phyloP scores from a whole-genome alignment of 1,140 invertebrate genomes.

The Ceratina japonica region DNA sequence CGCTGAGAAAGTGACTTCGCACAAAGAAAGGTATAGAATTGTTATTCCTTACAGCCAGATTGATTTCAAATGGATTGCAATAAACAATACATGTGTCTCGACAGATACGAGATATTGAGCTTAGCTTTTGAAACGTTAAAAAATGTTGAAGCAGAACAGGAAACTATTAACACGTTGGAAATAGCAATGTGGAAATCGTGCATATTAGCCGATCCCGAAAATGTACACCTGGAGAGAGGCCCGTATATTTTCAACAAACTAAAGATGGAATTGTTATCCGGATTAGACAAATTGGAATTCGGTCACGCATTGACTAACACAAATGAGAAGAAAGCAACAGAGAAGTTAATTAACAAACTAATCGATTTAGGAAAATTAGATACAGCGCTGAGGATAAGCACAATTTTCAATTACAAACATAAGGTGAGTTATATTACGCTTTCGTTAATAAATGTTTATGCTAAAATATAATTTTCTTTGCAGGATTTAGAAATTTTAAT shows the following conservation, averaged over 20 bases:
- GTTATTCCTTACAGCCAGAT: neutral
- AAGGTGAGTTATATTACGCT: conserved; percentile 56
- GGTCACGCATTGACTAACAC: conserved; percentile 62
- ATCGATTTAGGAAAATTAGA: conserved; percentile 69
- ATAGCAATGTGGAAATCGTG: conserved; percentile 77
- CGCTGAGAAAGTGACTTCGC: conserved; percentile 75
- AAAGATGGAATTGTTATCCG: conserved; percentile 72
- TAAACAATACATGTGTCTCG: conserved; percentile 19
- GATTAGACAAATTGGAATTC: conserved; percentile 63
- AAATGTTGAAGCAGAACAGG: conserved; percentile 64
- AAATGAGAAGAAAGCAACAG: conserved; percentile 62
- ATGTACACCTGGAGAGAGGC: conserved; percentile 65
- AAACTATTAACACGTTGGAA: conserved; percentile 69
- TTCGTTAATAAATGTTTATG: neutral
- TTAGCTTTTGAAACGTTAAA: conserved; percentile 70
- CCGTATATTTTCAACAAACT: conserved; percentile 66
- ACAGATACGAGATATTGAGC: conserved; percentile 72
- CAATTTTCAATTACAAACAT: conserved; percentile 73
- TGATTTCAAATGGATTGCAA: neutral
- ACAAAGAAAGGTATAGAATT: conserved; percentile 67
- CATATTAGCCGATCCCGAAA: conserved; percentile 71
- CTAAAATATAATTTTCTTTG: conserved; percentile 5
- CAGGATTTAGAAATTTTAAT: conserved; percentile 74
- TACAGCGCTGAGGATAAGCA: conserved; percentile 69
- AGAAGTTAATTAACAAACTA: conserved; percentile 70